Conservation (phyloP, 2,888 invertebrate genomes). For the Rutpela maculata region DNA sequence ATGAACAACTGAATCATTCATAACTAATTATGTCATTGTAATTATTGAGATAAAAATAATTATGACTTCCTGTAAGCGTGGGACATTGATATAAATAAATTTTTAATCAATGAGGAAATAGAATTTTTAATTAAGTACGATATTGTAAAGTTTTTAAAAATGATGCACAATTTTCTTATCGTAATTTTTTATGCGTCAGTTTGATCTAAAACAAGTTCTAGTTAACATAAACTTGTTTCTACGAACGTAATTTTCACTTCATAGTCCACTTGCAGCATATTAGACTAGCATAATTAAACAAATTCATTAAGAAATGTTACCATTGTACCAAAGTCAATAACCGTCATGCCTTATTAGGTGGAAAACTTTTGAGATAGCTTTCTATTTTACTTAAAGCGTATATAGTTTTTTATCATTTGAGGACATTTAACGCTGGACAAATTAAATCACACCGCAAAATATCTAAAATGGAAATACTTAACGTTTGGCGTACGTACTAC, state of each 20-base stretch:
- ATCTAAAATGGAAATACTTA: background rate
- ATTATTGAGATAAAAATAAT: slow-evolving; percentile 28
- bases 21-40: slow-evolving; percentile 28
- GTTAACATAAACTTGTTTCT: background rate
- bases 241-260: background rate
- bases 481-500: background rate
- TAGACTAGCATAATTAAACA: background rate
- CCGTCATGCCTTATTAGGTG: background rate
- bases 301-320: background rate
- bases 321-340: background rate
- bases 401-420: background rate
- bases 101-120: slow-evolving; percentile 36
- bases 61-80: slow-evolving; percentile 34
- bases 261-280: background rate
- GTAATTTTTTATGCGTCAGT: background rate
- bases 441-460: background rate
- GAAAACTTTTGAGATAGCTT: background rate
- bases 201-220: background rate
- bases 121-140: slow-evolving; percentile 21
- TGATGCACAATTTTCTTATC: background rate
- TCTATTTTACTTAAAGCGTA: background rate
- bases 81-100: slow-evolving; percentile 14
- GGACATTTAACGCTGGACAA: background rate
- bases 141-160: background rate
- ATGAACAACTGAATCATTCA: slow-evolving; percentile 12